A percentile compares a stretch with the other conserved stretches of the same genome.
Evolutionary conservation across 2,888 invertebrate species (phyloP).

Genomic region (Congeria kusceri): DNA sequence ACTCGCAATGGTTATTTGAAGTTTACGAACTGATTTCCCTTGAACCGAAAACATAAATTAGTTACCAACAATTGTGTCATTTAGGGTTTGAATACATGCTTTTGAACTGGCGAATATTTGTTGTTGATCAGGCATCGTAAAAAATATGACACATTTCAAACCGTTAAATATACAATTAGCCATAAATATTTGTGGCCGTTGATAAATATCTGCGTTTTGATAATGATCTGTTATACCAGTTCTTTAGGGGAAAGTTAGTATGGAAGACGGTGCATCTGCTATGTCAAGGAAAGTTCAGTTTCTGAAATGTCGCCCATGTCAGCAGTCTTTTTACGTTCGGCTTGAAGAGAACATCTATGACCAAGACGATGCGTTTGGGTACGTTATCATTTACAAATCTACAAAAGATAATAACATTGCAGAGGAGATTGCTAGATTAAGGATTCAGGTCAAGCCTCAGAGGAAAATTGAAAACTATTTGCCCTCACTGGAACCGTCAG

Average conservation of each 20-base stretch:
- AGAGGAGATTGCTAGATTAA: slow-evolving; percentile 2
- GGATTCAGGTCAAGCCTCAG: background rate
- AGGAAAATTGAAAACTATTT: background rate
- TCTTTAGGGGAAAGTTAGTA: slow-evolving; percentile 33
- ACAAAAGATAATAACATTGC: slow-evolving; percentile 2
- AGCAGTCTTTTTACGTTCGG: slow-evolving; percentile 27
- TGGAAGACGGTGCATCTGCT: slow-evolving; percentile 36
- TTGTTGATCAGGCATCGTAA: too few relatives aligned
- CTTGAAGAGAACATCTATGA: slow-evolving; percentile 18
- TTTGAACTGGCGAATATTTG: too few relatives aligned
- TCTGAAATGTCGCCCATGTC: slow-evolving; percentile 35
- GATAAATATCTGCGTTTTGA: too few relatives aligned
- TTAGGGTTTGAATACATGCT: too few relatives aligned
- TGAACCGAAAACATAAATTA: too few relatives aligned
- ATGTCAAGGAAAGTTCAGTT: slow-evolving; percentile 39
- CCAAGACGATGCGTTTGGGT: slow-evolving; percentile 16
- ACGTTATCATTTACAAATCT: slow-evolving; percentile 35
- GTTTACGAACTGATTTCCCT: too few relatives aligned
- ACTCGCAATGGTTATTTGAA: too few relatives aligned
- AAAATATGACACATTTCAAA: too few relatives aligned
- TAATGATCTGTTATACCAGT: background rate
- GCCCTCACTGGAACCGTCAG: background rate
- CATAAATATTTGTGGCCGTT: too few relatives aligned
- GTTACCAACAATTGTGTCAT: too few relatives aligned
- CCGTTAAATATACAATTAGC: too few relatives aligned